Evolutionary conservation across 2,888 invertebrate genomes (phyloP), one percentile per base, ranked within the genome.

Genomic region (Meganola albula): DNA sequence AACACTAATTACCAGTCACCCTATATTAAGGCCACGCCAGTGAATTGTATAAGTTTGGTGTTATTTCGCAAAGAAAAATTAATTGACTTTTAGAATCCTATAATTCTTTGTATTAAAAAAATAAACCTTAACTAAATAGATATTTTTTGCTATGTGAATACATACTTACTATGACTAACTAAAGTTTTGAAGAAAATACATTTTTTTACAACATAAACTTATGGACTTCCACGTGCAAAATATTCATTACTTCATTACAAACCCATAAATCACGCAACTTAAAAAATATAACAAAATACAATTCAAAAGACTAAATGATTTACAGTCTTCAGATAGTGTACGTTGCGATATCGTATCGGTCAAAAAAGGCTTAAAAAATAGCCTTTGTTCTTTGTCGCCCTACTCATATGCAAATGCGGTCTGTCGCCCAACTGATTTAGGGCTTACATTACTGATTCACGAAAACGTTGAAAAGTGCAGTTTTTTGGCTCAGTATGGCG

Each of bases 371-470:
- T 48, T 50, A 53, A 49, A 57, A 56, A 53, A 34, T 39, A 44
- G 49, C 74, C 78, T 80, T 84, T 84, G 83, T 84, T 80, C 83
- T 76, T 79, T 75, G 76, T 82, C 82, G 77, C 79, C 74, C 72
- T 66, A 69, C 66, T 73, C 72, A 65, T 74, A 85, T 84, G 84
- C 73, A 84, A 85, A 85, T 83, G 64, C 50, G 55, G 57, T 43
- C 52, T 57, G 63, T 56, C 65, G 59, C 54, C 36, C 46, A 56
- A 36, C 62, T 82, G 83, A 83, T 84, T 83, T 85, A 83, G 66
- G 54, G 61, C 56, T 58, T 61, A 61, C 68, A 72, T 73, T 74
- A 71, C 58, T 41, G 65, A 75, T 75, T 68, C 70, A 63, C 63
- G 52, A 69, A 78, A 72, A 70, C 54, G 60, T 58, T 62, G 62